Conservation (phyloP, 2,888 invertebrate species). For the Drosophila infuscata region DNA sequence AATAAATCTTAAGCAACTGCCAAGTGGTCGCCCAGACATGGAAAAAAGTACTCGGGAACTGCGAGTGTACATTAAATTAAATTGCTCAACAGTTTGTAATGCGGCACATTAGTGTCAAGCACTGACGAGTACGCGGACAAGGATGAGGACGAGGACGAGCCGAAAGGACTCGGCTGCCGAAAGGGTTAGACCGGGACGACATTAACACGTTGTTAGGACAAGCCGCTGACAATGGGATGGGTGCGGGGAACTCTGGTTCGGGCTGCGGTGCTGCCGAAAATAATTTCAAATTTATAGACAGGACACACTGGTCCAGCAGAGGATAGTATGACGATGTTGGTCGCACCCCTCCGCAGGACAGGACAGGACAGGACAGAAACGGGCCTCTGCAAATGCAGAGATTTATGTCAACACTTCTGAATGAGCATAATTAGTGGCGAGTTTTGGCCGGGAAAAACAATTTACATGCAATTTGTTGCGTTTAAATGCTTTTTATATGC, state of each 20-base stretch:
- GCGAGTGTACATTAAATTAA: conserved; percentile 80
- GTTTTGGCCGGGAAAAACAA: conserved; percentile 63
- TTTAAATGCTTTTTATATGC: conserved; percentile 82
- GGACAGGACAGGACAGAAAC: conserved; percentile 1
- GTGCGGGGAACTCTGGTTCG: conserved; percentile 13
- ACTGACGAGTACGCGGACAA: conserved; percentile 54
- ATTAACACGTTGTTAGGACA: conserved; percentile 80
- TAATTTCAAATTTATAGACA: conserved; percentile 77
- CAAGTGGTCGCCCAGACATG: conserved; percentile 41
- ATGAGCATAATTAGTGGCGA: conserved; percentile 81
- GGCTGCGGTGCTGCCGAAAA: conserved; percentile 54
- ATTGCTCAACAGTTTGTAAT: conserved; percentile 84
- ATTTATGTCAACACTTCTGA: conserved; percentile 79
- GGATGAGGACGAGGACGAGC: conserved; percentile 26
- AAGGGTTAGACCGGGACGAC: conserved; percentile 69
- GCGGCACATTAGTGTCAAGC: conserved; percentile 83
- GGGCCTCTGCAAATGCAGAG: conserved; percentile 52
- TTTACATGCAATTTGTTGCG: conserved; percentile 78
- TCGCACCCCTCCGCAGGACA: conserved; percentile 45
- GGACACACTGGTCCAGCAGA: conserved; percentile 66
- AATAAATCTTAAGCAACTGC: conserved; percentile 77
- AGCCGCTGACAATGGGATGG: conserved; percentile 62
- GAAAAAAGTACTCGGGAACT: conserved; percentile 15
- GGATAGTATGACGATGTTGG: conserved; percentile 8
- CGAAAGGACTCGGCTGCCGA: conserved; percentile 27